Evolutionary conservation across 2,888 invertebrate species (phyloP), one percentile per base, ranked within the genome.

Genomic region (Congeria kusceri): DNA sequence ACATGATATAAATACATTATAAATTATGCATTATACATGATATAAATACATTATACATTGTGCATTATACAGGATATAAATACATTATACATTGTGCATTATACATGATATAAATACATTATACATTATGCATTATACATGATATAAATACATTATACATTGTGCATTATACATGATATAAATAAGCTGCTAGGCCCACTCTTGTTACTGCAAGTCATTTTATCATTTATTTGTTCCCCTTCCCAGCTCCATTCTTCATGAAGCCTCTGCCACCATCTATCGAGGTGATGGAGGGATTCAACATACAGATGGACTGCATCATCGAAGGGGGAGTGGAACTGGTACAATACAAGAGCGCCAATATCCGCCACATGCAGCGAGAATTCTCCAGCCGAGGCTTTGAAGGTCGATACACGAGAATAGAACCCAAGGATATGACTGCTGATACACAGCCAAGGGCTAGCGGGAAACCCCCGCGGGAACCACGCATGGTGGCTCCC

Each of bases 301-400:
- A 92, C 68, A 85, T 91, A 27, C 88, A 89, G 59, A 86, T 92
- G 67, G 89, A 90, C 75, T 98, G 98, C 93, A 97, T 97, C 94
- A 97, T 98, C 25, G 96, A 97, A 70, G 94, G 88, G n/a, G 87
- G 88, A 28, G 81, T 89, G 11, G 88, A 89, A 56, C 81, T 89
- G 39, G 77, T 91, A 23, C 86, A 88, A 83, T 85, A 86, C 58
- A 85, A 87, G 68, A 81, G 87, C 25, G 69, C 86, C 1, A 87
- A 86, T 44, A 83, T 84, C 63, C 84, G 83, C 29, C 68, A 77
- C 23, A 83, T 85, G 65, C 86, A 85, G 68, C 76, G 84, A 58
- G 77, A 85, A 56, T 84, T 90, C 62, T 86, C 86, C 23, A 76
- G 83, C 13, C 80, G 85, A 49, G 89, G 88, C 32, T 89, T 89